Evolutionary conservation across 2,113 vertebrate genomes (phyloP).

Genomic region (Lasiurus borealis): DNA sequence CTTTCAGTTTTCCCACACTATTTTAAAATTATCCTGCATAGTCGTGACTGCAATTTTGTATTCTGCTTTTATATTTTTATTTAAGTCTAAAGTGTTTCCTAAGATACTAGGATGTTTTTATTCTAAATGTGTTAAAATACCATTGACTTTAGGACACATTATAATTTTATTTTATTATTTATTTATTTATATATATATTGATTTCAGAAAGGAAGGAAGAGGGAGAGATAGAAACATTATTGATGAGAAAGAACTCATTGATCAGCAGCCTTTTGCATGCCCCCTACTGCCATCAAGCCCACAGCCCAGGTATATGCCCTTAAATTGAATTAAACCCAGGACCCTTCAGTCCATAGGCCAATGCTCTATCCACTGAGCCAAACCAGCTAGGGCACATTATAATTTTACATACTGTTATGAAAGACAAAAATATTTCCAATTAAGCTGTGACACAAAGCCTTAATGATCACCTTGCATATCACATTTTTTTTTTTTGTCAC

Average conservation of each 20-base stretch:
- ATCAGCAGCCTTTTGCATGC: too few relatives aligned
- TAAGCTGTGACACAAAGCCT: neutral
- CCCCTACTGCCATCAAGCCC: too few relatives aligned
- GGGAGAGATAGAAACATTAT: too few relatives aligned
- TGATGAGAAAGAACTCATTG: too few relatives aligned
- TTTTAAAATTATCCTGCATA: slow-evolving; percentile 12
- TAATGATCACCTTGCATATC: neutral
- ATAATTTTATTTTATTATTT: neutral
- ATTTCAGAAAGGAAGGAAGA: too few relatives aligned
- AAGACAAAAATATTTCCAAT: neutral
- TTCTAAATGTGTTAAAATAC: slow-evolving; percentile 29
- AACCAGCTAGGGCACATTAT: neutral
- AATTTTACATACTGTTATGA: neutral
- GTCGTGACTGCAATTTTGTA: slow-evolving; percentile 8
- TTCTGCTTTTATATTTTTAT: slow-evolving; percentile 52
- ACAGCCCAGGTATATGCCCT: too few relatives aligned
- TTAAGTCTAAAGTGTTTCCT: neutral
- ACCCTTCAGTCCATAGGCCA: too few relatives aligned
- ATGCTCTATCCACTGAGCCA: too few relatives aligned
- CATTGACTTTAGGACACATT: neutral
- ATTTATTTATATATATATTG: too few relatives aligned
- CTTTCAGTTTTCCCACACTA: neutral
- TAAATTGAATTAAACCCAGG: too few relatives aligned
- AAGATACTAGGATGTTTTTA: neutral
- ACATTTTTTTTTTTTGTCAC: neutral